Conservation (phyloP, 2,113 vertebrate genomes). For the Montifringilla adamsi region DNA sequence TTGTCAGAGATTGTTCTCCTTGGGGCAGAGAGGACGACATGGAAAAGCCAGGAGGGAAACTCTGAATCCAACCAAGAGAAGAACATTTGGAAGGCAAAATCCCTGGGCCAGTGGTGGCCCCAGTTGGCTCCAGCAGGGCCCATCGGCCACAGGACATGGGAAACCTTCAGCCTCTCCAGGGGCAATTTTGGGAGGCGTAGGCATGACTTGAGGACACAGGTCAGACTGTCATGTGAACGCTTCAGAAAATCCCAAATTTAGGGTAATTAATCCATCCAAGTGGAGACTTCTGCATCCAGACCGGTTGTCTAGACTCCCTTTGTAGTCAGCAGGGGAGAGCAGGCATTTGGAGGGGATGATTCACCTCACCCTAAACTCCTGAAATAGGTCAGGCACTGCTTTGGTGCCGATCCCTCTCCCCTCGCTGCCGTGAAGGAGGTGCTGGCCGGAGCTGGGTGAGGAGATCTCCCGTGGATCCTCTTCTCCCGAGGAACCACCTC, state of each 20-base stretch:
- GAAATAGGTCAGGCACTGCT: constrained; percentile 27
- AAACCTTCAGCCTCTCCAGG: not conserved
- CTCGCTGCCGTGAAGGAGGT: fast-evolving
- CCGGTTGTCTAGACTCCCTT: constrained; percentile 52
- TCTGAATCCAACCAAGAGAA: not conserved
- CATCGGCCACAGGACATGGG: not conserved
- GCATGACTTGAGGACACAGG: not conserved
- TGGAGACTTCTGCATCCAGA: constrained; percentile 15
- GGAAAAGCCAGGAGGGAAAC: not conserved
- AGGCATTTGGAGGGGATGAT: constrained; percentile 23
- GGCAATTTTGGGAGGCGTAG: not conserved
- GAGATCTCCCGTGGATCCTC: not conserved
- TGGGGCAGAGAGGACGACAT: fast-evolving
- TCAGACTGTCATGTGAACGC: not conserved
- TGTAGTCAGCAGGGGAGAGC: constrained; percentile 34
- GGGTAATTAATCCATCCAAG: constrained; percentile 39
- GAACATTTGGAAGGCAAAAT: not conserved
- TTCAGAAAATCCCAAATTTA: constrained; percentile 32
- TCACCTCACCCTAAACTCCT: constrained; percentile 18
- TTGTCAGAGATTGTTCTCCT: not conserved
- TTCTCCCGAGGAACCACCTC: not conserved
- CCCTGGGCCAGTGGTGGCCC: not conserved
- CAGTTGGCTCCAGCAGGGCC: not conserved
- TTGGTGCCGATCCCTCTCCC: not conserved
- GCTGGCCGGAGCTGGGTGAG: fast-evolving